Conservation (phyloP, 2,113 vertebrate genomes). For the Stegostoma tigrinum region DNA sequence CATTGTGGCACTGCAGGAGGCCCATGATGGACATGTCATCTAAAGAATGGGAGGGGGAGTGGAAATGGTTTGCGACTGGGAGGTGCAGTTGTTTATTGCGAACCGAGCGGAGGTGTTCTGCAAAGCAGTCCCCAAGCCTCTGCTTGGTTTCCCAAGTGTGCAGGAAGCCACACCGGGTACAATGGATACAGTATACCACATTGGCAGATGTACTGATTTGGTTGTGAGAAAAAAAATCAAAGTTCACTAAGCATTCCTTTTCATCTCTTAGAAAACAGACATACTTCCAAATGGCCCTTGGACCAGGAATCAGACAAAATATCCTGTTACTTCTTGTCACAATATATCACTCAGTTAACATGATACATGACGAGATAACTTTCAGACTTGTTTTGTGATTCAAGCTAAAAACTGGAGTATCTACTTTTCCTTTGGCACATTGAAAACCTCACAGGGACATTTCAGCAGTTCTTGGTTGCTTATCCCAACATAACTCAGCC, state of each 20-base stretch:
- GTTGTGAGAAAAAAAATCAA: neutral
- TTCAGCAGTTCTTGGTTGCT: neutral
- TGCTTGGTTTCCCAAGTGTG: too few relatives aligned
- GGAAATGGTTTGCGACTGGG: too few relatives aligned
- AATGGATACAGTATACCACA: too few relatives aligned
- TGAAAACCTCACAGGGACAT: neutral
- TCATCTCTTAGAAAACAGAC: neutral
- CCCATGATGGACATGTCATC: too few relatives aligned
- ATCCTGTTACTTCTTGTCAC: neutral
- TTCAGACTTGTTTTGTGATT: neutral
- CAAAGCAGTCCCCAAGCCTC: too few relatives aligned
- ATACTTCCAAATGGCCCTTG: neutral
- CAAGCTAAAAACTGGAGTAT: neutral
- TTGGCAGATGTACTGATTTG: too few relatives aligned
- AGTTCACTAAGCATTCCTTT: neutral
- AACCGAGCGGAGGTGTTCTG: too few relatives aligned
- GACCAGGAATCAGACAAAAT: neutral
- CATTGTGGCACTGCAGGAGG: too few relatives aligned
- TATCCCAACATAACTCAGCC: neutral
- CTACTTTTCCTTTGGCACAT: neutral
- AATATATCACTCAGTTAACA: neutral
- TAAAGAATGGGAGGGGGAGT: too few relatives aligned
- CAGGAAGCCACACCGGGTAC: too few relatives aligned
- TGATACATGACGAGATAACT: neutral
- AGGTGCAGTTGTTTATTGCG: too few relatives aligned